Evolutionary conservation across 2,888 invertebrate species (phyloP), one percentile per base, ranked within the genome.

Genomic region (Harpalus rubripes): DNA sequence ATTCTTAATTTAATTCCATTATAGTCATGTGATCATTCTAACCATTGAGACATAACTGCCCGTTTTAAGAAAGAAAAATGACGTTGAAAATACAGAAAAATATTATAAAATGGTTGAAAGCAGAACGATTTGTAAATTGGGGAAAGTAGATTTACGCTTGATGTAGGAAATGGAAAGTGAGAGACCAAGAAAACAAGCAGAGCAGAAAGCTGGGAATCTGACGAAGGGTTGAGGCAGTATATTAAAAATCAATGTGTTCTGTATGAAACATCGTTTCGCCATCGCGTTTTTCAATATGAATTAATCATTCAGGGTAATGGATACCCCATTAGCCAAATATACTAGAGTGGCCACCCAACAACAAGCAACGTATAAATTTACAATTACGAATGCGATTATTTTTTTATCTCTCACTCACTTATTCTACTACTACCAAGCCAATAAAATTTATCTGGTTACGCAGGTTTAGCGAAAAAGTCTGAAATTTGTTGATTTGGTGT

Each of bases 221-320:
- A 80, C 61, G 80, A 8, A 59, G 80, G 80, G 80, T 59, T 59
- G 80, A 39, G 61, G 59, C 59, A 80, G 10, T 80, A 80, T 61
- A 81, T 81, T 81, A 82, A 82, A 82, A 82, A 82, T 82, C 82
- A 72, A 82, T 82, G 72, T 72, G 72, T 72, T 56, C 68, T 58
- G 52, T 80, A 80, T 80, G 80, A 80, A 80, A 80, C 68, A 72
- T 72, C 59, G 82, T 72, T 72, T 32, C 39, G 52, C 56, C 68
- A 72, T 82, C 58, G 59, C 82, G 68, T 74, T 82, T 82, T 82
- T 82, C 58, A 81, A 68, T 81, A 81, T 81, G 81, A 82, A 82
- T 82, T 82, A 82, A 82, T 72, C 72, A 82, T 74, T 56, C 72
- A 56, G 32, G 16, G 74, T 82, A 82, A 82, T 72, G 82, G 59